phyloP scores from a whole-genome alignment of 2,113 vertebrate genomes.

The Pedetes capensis region DNA sequence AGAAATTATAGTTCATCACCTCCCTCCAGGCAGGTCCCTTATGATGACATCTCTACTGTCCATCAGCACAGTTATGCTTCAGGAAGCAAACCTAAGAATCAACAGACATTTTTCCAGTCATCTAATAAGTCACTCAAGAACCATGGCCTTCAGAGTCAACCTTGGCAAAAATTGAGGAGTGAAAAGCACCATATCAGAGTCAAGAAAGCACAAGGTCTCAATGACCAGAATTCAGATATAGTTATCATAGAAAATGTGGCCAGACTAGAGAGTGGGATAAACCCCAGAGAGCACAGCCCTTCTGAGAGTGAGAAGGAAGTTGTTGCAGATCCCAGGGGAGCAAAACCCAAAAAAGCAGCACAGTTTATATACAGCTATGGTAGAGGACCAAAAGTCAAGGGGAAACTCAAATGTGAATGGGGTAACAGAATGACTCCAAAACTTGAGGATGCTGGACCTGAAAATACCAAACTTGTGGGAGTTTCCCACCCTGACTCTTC shows the following conservation, averaged over 20 bases:
- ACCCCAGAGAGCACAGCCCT: constrained; percentile 80
- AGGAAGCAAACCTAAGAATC: constrained; percentile 79
- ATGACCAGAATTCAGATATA: constrained; percentile 67
- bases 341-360: constrained; percentile 86
- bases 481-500: constrained; percentile 80
- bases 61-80: constrained; percentile 75
- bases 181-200: constrained; percentile 78
- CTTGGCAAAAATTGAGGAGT: constrained; percentile 85
- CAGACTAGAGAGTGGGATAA: constrained; percentile 77
- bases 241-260: constrained; percentile 63
- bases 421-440: constrained; percentile 80
- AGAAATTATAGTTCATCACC: constrained; percentile 79
- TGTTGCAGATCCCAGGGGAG: constrained; percentile 83
- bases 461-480: constrained; percentile 78
- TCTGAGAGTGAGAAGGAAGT: constrained; percentile 85
- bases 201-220: constrained; percentile 75
- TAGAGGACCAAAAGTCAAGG: constrained; percentile 84
- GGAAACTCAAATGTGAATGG: constrained; percentile 80
- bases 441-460: constrained; percentile 78
- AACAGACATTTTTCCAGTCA: constrained; percentile 79
- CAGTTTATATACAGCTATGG: constrained; percentile 79
- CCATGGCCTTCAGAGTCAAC: constrained; percentile 82
- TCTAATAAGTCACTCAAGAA: constrained; percentile 82
- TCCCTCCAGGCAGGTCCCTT: constrained; percentile 76
- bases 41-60: constrained; percentile 77